Evolutionary conservation across 2,888 invertebrate species (phyloP).

Genomic region (Salpingus planirostris): DNA sequence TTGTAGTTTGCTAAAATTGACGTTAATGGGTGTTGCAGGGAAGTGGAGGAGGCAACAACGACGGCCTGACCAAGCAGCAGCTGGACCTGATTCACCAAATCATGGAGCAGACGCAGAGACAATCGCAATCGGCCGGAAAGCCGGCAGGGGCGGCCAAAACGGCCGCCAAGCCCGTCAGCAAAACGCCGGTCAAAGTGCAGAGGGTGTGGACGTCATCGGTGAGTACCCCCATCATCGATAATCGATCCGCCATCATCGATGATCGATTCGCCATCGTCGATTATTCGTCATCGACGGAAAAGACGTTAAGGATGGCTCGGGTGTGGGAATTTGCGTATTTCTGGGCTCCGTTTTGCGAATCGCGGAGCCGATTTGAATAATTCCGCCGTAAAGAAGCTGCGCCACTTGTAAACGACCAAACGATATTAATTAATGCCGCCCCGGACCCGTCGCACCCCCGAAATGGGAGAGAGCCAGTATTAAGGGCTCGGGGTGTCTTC

Average conservation of each 20-base stretch:
- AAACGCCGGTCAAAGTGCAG: slow-evolving; percentile 33
- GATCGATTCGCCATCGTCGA: too few relatives aligned
- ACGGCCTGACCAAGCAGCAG: slow-evolving; percentile 63
- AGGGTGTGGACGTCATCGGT: slow-evolving; percentile 35
- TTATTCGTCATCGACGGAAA: too few relatives aligned
- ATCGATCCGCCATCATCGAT: too few relatives aligned
- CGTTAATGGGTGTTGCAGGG: slow-evolving; percentile 35
- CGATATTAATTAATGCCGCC: too few relatives aligned
- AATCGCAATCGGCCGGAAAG: slow-evolving; percentile 47
- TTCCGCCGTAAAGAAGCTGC: too few relatives aligned
- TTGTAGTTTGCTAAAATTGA: too few relatives aligned
- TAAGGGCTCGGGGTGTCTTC: too few relatives aligned
- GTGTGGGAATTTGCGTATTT: slow-evolving; percentile 11
- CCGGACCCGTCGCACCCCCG: too few relatives aligned
- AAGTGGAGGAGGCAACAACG: slow-evolving; percentile 48
- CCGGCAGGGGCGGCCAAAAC: slow-evolving; percentile 29
- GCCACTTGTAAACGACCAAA: too few relatives aligned
- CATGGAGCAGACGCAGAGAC: slow-evolving; percentile 62
- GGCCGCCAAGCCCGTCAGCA: slow-evolving; percentile 26
- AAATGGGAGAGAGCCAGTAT: too few relatives aligned
- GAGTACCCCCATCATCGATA: slow-evolving; percentile 9
- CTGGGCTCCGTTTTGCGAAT: too few relatives aligned
- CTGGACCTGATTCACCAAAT: slow-evolving; percentile 68
- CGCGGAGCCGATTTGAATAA: too few relatives aligned
- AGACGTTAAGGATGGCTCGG: slow-evolving; percentile 1